A percentile compares a stretch with the other conserved stretches of the same genome.
Conservation (phyloP, 2,113 vertebrate species). For the Hippocampus barbouri region DNA sequence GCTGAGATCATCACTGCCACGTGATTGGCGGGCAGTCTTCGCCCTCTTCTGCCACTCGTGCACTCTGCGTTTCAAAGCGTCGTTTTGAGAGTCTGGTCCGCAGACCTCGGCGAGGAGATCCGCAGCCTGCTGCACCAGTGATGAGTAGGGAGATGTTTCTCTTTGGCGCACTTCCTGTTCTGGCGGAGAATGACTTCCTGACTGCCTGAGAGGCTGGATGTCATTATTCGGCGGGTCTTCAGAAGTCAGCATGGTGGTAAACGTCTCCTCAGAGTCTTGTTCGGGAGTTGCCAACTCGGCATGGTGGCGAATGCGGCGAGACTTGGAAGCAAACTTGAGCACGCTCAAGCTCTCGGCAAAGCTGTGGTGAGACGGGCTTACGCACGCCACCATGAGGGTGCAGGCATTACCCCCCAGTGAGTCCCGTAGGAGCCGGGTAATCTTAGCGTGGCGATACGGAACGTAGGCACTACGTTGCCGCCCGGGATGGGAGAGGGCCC, state of each 20-base stretch:
- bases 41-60: slow-evolving; percentile 78
- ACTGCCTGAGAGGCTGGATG: slow-evolving; percentile 70
- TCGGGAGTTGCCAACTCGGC: slow-evolving; percentile 53
- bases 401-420: slow-evolving; percentile 87
- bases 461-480: slow-evolving; percentile 66
- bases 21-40: slow-evolving; percentile 60
- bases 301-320: slow-evolving; percentile 81
- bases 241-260: slow-evolving; percentile 63
- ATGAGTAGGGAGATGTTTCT: slow-evolving; percentile 68
- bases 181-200: slow-evolving; percentile 3
- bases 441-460: slow-evolving; percentile 87
- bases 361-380: slow-evolving; percentile 82
- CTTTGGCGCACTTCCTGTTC: slow-evolving; percentile 56
- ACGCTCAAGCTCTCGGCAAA: slow-evolving; percentile 84
- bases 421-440: slow-evolving; percentile 88
- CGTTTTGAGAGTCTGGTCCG: slow-evolving; percentile 50
- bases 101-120: slow-evolving; percentile 72
- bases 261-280: slow-evolving; percentile 18
- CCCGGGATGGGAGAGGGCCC: slow-evolving; percentile 80
- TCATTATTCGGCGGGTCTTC: slow-evolving; percentile 76
- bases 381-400: slow-evolving; percentile 86
- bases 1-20: slow-evolving; percentile 9
- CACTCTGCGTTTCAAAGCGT: slow-evolving; percentile 65
- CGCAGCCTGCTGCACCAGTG: slow-evolving; percentile 77
- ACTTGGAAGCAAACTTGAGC: slow-evolving; percentile 84